These are phyloP conservation scores for Xiphophorus maculatus DNA, from an alignment of 2,113 vertebrate genomes.

Conservation along the genomic window DNA sequence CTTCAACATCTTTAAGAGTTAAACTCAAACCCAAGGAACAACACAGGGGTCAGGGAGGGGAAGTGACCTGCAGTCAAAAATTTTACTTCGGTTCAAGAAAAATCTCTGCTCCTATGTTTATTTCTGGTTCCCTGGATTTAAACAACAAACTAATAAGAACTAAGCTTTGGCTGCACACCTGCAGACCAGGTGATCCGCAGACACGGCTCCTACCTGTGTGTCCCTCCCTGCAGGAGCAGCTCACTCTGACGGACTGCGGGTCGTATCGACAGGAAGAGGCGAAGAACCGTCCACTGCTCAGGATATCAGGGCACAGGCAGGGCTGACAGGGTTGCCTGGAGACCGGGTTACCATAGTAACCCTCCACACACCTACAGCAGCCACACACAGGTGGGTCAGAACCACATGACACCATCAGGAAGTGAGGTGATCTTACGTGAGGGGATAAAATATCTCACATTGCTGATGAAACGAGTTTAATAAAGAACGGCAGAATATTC, in stretches of 20 bases:
- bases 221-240: conserved; percentile 82
- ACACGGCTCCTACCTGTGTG: conserved; percentile 78
- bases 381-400: background rate
- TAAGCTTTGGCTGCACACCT: background rate
- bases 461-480: background rate
- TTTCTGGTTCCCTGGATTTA: no score
- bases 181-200: background rate
- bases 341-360: conserved; percentile 84
- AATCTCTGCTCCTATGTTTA: no score
- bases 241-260: conserved; percentile 69
- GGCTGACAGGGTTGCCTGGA: conserved; percentile 78
- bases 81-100: no score
- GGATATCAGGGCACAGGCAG: conserved; percentile 84
- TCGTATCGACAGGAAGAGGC: conserved; percentile 84
- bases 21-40: background rate
- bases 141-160: background rate
- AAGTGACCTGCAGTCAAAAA: no score
- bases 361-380: conserved; percentile 81
- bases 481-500: background rate
- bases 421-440: background rate
- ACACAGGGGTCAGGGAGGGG: background rate
- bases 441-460: background rate
- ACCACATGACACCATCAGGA: background rate
- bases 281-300: conserved; percentile 82
- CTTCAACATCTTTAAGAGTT: background rate